Conservation (phyloP, 1,140 invertebrate species). For the Platorchestia sp. region DNA sequence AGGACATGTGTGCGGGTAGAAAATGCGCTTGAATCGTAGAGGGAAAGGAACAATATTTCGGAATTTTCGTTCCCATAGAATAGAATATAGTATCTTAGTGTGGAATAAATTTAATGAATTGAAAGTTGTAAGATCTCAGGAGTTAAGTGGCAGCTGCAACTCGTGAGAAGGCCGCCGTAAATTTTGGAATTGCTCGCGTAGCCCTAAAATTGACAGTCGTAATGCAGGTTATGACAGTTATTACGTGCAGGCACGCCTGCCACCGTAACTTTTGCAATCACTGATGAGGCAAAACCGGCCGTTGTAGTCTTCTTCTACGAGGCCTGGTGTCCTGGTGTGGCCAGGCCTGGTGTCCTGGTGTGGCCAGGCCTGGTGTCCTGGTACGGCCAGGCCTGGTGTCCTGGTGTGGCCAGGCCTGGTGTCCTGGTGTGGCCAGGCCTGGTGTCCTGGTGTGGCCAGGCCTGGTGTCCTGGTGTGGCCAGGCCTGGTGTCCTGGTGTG, state of each 20-base stretch:
- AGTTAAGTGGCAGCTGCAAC: neutral
- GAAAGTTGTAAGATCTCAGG: neutral
- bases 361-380: neutral
- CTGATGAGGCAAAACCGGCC: neutral
- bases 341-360: neutral
- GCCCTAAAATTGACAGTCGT: neutral
- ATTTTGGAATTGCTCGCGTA: neutral
- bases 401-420: neutral
- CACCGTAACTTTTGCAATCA: neutral
- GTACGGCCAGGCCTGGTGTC: neutral
- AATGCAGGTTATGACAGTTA: slow-evolving; percentile 1
- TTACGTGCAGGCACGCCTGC: slow-evolving; percentile 3
- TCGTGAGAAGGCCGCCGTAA: neutral
- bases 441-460: neutral
- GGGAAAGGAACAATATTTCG: neutral
- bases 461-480: no score
- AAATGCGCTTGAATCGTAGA: neutral
- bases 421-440: neutral
- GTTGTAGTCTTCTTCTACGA: neutral
- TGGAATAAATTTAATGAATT: neutral
- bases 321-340: neutral
- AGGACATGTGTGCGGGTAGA: neutral
- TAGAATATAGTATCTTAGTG: neutral
- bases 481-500: no score
- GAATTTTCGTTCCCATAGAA: neutral